Evolutionary conservation across 1,140 invertebrate species (phyloP), one percentile per base, ranked within the genome.

Genomic region (Drosophila parabipectinata): DNA sequence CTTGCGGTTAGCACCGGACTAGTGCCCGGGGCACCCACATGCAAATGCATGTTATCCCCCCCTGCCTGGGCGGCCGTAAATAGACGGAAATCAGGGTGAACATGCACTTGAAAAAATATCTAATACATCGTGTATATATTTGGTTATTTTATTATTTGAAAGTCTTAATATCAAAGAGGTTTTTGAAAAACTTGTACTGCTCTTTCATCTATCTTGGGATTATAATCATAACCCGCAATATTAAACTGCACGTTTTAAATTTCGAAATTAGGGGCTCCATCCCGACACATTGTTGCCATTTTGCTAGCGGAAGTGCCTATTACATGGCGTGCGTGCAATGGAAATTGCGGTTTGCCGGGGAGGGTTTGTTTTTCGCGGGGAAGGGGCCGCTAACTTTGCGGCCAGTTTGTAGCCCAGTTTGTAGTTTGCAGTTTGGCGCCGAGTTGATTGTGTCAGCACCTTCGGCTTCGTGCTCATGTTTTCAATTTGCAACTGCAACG

Each of bases 401-500:
- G 59, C 75, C 55, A 78, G 58, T 87, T 87, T 75, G 64, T 72
- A 52, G 64, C 45, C 57, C n/a, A 30, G 28, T 61, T 15, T 34
- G 28, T 30, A 47, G 50, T 32, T 37, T 26, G 18, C 14, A 34
- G 41, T 44, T 44, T 55, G 48, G 8, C 39, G 21, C 30, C 10
- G 30, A 37, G 61, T 44, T 48, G 75, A 47, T 41, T 15, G 51
- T 57, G 63, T 78, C 66, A 58, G 71, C 44, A 62, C 57, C 63
- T 61, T 67, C 61, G 64, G 54, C 61, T 82, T 76, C 62, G 47
- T 82, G 79, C 72, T 79, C 66, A 54, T 88, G 83, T 79, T 88
- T 87, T 87, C 83, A 88, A 87, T 88, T 87, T 88, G 60, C 50
- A 88, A 83, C 77, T 79, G 83, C 83, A 88, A 72, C 83, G 71